Evolutionary conservation across 2,888 invertebrate genomes (phyloP).

Genomic region (Lamellibrachia satsuma): DNA sequence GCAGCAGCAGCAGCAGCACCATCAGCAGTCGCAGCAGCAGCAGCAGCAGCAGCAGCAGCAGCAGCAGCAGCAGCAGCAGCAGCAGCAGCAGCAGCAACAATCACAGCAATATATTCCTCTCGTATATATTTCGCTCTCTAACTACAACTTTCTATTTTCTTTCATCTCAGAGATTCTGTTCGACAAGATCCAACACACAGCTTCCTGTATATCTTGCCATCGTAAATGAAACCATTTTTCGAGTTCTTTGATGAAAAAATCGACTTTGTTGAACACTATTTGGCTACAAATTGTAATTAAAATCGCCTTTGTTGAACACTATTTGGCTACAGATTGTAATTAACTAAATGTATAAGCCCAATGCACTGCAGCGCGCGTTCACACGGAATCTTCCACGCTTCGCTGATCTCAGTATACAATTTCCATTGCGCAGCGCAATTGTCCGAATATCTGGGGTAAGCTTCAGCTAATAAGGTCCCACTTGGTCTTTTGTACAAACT

Average conservation of each 20-base stretch:
- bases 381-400: neutral
- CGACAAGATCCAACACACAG: neutral
- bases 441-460: constrained; percentile 11
- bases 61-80: no score
- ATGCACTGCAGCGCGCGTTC: neutral
- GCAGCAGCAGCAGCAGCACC: no score
- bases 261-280: neutral
- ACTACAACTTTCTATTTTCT: neutral
- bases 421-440: neutral
- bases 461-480: neutral
- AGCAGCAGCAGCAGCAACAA: no score
- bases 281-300: neutral
- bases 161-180: neutral
- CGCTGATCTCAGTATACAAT: neutral
- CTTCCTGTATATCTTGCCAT: neutral
- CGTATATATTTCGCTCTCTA: neutral
- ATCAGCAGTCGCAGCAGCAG: no score
- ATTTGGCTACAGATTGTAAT: neutral
- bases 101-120: neutral
- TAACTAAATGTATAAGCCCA: neutral
- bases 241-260: neutral
- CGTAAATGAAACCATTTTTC: neutral
- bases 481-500: neutral
- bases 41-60: no score
- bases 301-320: no score